Conservation (phyloP, 2,113 vertebrate species). For the human (Homo sapiens) region GRCh38 chr3:89376501-89377000, state of each 20-base stretch:
- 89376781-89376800: slow-evolving; percentile 12
- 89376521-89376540: neutral
- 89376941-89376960: slow-evolving; percentile 62
- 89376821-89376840: neutral
- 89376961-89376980: slow-evolving; percentile 33
- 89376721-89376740: neutral
- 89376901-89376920: slow-evolving; percentile 30
- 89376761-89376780: neutral
- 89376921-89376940: slow-evolving; percentile 46
- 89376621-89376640: neutral
- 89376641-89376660: neutral
- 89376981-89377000: slow-evolving; percentile 21
- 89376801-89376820: slow-evolving; percentile 25
- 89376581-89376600: neutral
- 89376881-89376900: slow-evolving; percentile 55
- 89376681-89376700: neutral
- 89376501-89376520: neutral
- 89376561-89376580: neutral
- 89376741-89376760: neutral
- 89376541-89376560: neutral
- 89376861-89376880: slow-evolving; percentile 43
- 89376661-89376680: neutral
- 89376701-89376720: neutral
- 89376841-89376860: slow-evolving; percentile 31
- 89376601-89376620: neutral